Base-by-base conservation (phyloP, 2,888 invertebrate genomes). In the Eristalis tenax region DNA sequence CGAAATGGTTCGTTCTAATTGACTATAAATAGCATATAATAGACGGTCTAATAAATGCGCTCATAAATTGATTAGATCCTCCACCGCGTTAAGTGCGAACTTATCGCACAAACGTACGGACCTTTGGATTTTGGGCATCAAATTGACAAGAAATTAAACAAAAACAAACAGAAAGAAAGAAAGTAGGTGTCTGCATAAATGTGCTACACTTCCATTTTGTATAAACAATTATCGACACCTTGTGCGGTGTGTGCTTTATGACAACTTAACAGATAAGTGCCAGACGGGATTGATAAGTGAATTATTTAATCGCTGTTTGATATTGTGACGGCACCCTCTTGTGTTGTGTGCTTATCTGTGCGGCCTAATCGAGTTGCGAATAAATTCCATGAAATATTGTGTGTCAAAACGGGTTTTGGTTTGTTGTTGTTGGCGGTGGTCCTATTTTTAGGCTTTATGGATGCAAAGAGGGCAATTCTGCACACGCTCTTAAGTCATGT, bases 21-120 rank as follows among this genome's bases (percentile, higher is more conserved):
- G 18, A 13, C 50, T 80, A 80, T 68, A 68, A 74, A 74, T 63
- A 80, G 26, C 66, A 50, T 18, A 56, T 56, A 74, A 80, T 80
- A 63, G 22, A 26, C 43, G 38, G 18, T 40, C n/a, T 78, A 77
- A 77, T 68, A 68, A 76, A 10, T 38, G n/a, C 18, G 32, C 50
- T 57, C 56, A 61, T 43, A 18, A 32, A 59, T 73, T 73, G 71
- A 73, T 79, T 65, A 65, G 35, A 61, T 63, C 18, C 26, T 35
- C 56, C 64, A 43, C 57, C 32, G 5, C 32, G 32, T 50, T n/a
- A 50, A 50, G 50, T 50, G 50, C n/a, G 50, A 50, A 50, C 50
- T 50, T 50, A 50, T 50, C 50, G 50, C 50, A 18, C n/a, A 50
- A 43, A 50, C 43, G 43, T 50, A n/a, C 43, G 50, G 18, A 50